phyloP scores from a whole-genome alignment of 2,113 vertebrate genomes.

The Neotoma lepida region DNA sequence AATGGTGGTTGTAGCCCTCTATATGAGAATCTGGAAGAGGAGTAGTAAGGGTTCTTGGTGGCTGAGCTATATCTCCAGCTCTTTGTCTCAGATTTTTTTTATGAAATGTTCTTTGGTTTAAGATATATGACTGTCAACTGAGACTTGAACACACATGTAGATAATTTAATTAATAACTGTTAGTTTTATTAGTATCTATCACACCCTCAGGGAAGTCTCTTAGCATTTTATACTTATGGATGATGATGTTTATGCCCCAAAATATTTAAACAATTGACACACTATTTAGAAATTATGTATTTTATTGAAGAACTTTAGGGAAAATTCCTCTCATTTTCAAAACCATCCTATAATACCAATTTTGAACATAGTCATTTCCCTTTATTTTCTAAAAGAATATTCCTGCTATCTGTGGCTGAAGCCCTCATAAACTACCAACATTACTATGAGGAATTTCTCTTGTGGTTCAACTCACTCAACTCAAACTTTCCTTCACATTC shows the following conservation, averaged over 20 bases:
- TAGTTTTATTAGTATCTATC: neutral
- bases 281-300: neutral
- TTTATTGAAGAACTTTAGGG: neutral
- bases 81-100: neutral
- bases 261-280: conserved; percentile 11
- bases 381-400: neutral
- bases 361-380: conserved; percentile 1
- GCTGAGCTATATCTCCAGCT: neutral
- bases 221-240: neutral
- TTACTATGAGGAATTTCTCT: neutral
- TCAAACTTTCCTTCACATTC: conserved; percentile 53
- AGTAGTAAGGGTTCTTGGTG: neutral
- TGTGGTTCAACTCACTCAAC: neutral
- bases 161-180: neutral
- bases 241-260: neutral
- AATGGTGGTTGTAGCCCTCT: neutral
- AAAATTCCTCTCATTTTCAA: neutral
- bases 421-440: neutral
- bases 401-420: neutral
- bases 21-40: neutral
- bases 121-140: neutral
- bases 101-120: neutral
- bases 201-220: neutral
- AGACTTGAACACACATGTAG: neutral
- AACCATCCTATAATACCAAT: neutral